Conservation (phyloP, 1,140 invertebrate genomes). For the Thaumetopoea pityocampa region DNA sequence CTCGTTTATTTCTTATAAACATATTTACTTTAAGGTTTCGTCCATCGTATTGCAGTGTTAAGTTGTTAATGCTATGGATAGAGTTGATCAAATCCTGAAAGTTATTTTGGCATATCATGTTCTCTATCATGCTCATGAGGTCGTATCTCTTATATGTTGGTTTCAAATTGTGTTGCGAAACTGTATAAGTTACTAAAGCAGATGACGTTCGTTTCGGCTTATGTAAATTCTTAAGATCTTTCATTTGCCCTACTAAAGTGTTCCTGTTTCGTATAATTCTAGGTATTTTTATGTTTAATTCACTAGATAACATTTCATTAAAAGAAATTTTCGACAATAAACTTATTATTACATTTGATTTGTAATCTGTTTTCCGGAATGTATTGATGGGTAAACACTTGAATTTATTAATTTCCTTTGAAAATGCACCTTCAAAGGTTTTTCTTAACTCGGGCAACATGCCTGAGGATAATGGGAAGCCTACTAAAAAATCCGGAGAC, state of each 20-base stretch:
- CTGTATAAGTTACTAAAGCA: conserved; percentile 14
- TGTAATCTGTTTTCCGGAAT: not conserved
- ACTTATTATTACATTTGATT: not conserved
- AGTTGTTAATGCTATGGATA: not conserved
- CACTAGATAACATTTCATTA: not conserved
- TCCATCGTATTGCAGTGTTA: conserved; percentile 1
- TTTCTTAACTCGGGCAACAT: not conserved
- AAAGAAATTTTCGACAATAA: conserved; percentile 1
- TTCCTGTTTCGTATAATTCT: too few relatives aligned
- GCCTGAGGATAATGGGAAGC: not conserved
- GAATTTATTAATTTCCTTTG: not conserved
- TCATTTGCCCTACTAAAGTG: too few relatives aligned
- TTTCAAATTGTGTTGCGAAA: not conserved
- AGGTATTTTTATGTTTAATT: not conserved
- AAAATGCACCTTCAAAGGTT: conserved; percentile 1
- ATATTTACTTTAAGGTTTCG: conserved; percentile 1
- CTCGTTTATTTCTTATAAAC: not conserved
- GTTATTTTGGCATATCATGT: not conserved
- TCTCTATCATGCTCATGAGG: not conserved
- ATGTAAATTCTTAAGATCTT: too few relatives aligned
- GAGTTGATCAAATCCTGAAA: conserved; percentile 6
- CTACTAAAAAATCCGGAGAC: not conserved
- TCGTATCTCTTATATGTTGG: not conserved
- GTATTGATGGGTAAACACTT: not conserved
- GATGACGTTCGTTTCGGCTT: conserved; percentile 4